phyloP scores from a whole-genome alignment of 2,113 vertebrate genomes.

The Heteronetta atricapilla region DNA sequence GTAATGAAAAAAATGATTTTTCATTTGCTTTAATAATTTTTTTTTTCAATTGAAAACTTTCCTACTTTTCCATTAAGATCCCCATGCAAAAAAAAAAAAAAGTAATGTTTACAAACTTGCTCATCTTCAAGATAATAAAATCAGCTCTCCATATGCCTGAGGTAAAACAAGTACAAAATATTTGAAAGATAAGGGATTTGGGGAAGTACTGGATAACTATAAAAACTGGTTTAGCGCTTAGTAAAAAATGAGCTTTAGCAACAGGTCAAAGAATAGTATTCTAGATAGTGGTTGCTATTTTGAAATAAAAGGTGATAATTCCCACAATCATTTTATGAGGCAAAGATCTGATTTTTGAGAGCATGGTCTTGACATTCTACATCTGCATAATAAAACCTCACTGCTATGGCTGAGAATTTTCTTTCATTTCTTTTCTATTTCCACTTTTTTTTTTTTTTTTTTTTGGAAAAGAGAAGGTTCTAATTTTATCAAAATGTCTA shows the following conservation, averaged over 20 bases:
- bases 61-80: neutral
- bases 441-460: neutral
- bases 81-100: neutral
- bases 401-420: neutral
- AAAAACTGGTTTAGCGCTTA: neutral
- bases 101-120: neutral
- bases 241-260: neutral
- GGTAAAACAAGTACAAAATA: neutral
- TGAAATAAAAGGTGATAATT: neutral
- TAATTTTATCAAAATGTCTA: neutral
- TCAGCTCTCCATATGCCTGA: neutral
- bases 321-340: neutral
- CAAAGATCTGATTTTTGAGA: neutral
- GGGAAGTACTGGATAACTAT: neutral
- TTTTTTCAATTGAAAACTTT: neutral
- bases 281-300: neutral
- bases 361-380: neutral
- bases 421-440: conserved; percentile 1
- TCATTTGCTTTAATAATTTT: neutral
- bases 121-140: neutral
- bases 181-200: neutral
- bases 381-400: conserved; percentile 1
- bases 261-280: neutral
- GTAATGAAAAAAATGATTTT: neutral
- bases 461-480: neutral